Percentiles rank a stretch among this genome's conserved stretches.
These are phyloP conservation scores for Anoplolepis gracilipes DNA, from an alignment of 1,140 invertebrate genomes.

Conservation along the genomic window DNA sequence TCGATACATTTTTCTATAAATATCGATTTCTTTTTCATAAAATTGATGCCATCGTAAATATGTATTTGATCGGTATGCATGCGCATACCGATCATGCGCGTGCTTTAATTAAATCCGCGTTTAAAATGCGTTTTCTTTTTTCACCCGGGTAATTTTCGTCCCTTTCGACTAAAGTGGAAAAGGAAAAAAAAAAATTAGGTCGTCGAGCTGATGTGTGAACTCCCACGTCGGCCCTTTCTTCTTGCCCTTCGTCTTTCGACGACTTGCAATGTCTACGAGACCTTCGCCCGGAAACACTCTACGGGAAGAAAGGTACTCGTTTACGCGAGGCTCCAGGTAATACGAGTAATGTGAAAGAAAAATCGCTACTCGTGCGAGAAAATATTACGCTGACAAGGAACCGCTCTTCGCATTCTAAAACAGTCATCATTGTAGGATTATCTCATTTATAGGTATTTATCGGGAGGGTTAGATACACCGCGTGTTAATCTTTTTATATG, in stretches of 20 bases:
- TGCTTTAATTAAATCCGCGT: constrained; percentile 42
- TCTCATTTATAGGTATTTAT: neutral
- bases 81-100: neutral
- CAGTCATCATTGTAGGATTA: neutral
- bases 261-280: neutral
- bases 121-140: constrained; percentile 19
- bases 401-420: neutral
- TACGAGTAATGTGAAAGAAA: constrained; percentile 36
- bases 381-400: constrained; percentile 33
- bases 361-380: neutral
- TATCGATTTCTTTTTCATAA: constrained; percentile 1
- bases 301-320: constrained; percentile 44
- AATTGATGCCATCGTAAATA: constrained; percentile 45
- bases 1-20: constrained; percentile 13
- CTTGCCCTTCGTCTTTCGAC: neutral
- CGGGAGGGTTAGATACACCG: no score
- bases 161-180: constrained; percentile 18
- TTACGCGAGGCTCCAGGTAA: constrained; percentile 30
- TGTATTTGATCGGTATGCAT: constrained; percentile 18
- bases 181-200: constrained; percentile 24
- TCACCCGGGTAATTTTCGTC: constrained; percentile 1
- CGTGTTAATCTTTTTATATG: neutral
- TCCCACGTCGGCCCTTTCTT: constrained; percentile 41
- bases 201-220: constrained; percentile 16
- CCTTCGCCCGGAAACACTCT: constrained; percentile 1